Evolutionary conservation across 1,140 invertebrate species (phyloP).

Genomic region (Stegodyphus mimosarum): DNA sequence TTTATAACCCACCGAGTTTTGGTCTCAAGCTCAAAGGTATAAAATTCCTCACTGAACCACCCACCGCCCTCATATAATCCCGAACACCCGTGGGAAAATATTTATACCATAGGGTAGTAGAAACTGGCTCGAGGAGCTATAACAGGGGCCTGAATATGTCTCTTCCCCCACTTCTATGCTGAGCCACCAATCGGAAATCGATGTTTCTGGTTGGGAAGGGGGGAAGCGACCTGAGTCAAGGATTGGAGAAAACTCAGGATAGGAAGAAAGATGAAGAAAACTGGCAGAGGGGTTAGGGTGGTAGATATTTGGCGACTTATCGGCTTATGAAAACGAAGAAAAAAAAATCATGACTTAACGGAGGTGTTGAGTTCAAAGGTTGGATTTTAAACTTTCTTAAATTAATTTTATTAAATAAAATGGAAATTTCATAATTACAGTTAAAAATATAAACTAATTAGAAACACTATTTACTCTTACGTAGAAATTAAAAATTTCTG

Average conservation of each 20-base stretch:
- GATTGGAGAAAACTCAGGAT: conserved; percentile 58
- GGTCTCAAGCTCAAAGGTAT: conserved; percentile 38
- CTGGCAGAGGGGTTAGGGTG: conserved; percentile 36
- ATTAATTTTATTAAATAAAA: no score
- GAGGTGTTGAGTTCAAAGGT: no score
- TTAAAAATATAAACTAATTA: no score
- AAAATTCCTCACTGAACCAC: conserved; percentile 27
- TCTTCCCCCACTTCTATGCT: conserved; percentile 13
- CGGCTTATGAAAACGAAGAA: not conserved
- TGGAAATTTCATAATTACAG: no score
- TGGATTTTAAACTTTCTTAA: no score
- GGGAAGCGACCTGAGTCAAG: conserved; percentile 23
- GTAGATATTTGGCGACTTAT: conserved; percentile 56
- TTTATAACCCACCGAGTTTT: conserved; percentile 31
- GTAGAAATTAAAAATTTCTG: no score
- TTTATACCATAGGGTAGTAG: conserved; percentile 56
- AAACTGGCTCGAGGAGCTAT: conserved; percentile 17
- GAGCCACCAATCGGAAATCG: conserved; percentile 57
- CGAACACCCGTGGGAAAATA: conserved; percentile 60
- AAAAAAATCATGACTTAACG: no score
- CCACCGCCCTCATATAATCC: conserved; percentile 42
- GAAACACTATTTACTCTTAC: no score
- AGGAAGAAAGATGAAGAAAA: conserved; percentile 55
- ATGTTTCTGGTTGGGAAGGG: conserved; percentile 44
- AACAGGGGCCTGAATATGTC: conserved; percentile 33